Percentiles rank a stretch among this genome's conserved stretches.
These are phyloP conservation scores for Cepphus grylle DNA, from an alignment of 2,113 vertebrate genomes.

Conservation along the genomic window DNA sequence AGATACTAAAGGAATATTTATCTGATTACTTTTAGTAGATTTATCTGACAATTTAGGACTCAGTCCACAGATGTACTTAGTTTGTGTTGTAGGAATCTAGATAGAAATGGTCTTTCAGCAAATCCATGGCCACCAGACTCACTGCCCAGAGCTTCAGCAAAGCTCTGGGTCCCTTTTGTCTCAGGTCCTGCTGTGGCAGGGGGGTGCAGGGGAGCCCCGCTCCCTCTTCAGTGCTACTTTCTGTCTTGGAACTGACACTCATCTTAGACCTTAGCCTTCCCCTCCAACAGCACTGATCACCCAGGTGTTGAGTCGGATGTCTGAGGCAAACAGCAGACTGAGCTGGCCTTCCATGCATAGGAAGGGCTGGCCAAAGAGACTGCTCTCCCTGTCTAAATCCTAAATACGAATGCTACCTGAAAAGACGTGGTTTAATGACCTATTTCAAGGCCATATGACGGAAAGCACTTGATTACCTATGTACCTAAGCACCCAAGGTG, in stretches of 20 bases:
- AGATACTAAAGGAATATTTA: neutral
- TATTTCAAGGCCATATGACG: neutral
- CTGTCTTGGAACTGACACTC: neutral
- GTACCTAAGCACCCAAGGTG: neutral
- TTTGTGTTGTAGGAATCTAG: neutral
- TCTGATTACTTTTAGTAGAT: neutral
- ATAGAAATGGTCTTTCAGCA: neutral
- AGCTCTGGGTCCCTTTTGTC: neutral
- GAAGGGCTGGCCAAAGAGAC: neutral
- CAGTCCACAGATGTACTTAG: neutral
- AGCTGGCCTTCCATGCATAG: neutral
- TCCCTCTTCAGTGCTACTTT: neutral
- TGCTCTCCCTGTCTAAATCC: neutral
- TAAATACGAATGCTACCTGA: neutral
- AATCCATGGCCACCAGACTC: neutral
- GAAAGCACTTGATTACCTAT: neutral
- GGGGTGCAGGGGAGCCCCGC: fast-evolving
- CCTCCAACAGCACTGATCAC: neutral
- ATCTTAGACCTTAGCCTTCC: neutral
- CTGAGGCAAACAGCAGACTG: neutral
- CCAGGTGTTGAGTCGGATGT: neutral
- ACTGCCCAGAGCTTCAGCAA: neutral
- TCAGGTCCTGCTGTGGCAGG: neutral
- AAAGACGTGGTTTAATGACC: neutral
- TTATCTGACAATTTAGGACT: neutral